Evolutionary conservation across 1,140 invertebrate genomes (phyloP).

Genomic region (Cardiocondyla obscurior): DNA sequence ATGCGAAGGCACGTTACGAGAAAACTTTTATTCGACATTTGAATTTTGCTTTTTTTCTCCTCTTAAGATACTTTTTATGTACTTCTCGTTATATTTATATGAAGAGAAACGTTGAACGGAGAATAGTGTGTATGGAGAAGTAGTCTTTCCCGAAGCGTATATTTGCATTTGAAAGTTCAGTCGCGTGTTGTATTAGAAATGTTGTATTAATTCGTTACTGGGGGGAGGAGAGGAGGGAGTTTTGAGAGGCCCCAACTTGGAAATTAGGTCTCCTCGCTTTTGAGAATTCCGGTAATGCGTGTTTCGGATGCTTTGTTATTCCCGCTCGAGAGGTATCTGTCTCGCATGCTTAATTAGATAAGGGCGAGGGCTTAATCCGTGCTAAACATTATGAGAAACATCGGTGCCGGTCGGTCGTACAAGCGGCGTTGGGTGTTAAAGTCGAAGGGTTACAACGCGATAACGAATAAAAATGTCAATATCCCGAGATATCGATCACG

Average conservation of each 20-base stretch:
- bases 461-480: conserved; percentile 27
- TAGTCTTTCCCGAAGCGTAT: not conserved
- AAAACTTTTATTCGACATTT: not conserved
- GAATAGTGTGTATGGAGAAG: not conserved
- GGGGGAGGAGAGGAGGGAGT: no score
- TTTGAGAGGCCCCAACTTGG: not conserved
- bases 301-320: not conserved
- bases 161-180: not conserved
- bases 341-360: conserved; percentile 15
- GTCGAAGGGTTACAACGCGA: not conserved
- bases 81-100: conserved; percentile 9
- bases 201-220: conserved; percentile 18
- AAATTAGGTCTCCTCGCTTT: not conserved
- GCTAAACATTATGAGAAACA: not conserved
- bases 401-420: not conserved
- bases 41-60: not conserved
- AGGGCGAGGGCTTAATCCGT: not conserved
- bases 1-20: not conserved
- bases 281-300: not conserved
- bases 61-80: not conserved
- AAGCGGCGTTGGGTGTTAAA: conserved; percentile 8
- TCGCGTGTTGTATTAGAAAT: not conserved
- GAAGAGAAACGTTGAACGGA: not conserved
- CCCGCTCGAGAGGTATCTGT: not conserved
- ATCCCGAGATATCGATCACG: conserved; percentile 34